These are phyloP conservation scores for Papilio xuthus DNA, from an alignment of 1,140 invertebrate genomes.

Conservation along the genomic window DNA sequence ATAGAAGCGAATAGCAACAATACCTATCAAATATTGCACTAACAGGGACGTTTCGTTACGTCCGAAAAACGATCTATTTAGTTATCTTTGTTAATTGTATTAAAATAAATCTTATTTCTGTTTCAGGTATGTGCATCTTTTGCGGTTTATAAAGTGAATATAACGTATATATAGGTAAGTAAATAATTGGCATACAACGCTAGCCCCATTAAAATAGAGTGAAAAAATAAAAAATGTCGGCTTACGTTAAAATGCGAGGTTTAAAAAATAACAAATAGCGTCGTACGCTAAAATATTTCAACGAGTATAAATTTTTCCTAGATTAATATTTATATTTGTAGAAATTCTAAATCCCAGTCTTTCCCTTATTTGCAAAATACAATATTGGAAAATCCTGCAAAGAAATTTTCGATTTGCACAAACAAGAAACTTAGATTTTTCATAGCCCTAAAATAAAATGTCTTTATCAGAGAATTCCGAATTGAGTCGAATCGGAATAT, in stretches of 20 bases:
- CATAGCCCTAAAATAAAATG: not conserved
- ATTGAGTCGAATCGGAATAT: not conserved
- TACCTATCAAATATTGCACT: constrained; percentile 20
- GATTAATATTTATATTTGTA: not conserved
- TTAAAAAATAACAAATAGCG: not conserved
- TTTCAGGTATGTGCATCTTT: constrained; percentile 28
- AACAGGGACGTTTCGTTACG: constrained; percentile 17
- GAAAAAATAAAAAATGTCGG: not conserved
- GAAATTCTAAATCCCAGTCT: not conserved
- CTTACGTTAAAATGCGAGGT: not conserved
- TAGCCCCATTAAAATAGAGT: not conserved
- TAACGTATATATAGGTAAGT: not conserved
- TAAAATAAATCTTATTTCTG: not conserved
- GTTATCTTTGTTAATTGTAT: not conserved
- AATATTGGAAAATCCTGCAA: constrained; percentile 15
- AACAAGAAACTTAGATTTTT: not conserved
- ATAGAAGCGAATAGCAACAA: constrained; percentile 20
- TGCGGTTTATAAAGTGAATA: not conserved
- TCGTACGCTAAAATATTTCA: not conserved
- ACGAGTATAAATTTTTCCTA: not conserved
- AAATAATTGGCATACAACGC: not conserved
- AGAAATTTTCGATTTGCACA: constrained; percentile 21
- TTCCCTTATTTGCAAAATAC: not conserved
- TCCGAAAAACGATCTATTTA: not conserved
- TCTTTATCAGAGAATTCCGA: constrained; percentile 35